Percentiles rank a stretch among this genome's conserved stretches.
phyloP scores from a whole-genome alignment of 2,113 vertebrate species.

The Origma solitaria region DNA sequence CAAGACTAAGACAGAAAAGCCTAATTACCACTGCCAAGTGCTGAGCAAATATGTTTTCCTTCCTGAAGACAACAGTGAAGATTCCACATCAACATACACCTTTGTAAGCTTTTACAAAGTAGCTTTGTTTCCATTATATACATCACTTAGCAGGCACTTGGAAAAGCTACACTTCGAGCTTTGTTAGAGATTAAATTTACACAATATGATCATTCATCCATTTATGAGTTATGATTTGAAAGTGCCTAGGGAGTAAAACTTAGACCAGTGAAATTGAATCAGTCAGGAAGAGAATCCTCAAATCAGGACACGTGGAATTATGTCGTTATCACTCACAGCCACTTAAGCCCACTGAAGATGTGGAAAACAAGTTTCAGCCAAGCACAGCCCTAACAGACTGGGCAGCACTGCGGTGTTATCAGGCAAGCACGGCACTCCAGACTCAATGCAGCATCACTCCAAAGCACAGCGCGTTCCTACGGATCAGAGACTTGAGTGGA shows the following conservation, averaged over 20 bases:
- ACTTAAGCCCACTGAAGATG: rapidly evolving
- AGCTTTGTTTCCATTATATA: not conserved
- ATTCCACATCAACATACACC: not conserved
- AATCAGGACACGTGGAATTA: rapidly evolving
- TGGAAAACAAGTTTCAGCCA: rapidly evolving
- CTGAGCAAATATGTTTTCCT: not conserved
- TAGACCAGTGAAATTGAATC: not conserved
- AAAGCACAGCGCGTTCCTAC: rapidly evolving
- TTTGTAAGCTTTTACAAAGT: not conserved
- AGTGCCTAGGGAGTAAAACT: rapidly evolving
- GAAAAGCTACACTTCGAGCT: not conserved
- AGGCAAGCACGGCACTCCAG: not conserved
- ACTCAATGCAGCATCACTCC: rapidly evolving
- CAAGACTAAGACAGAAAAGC: not conserved
- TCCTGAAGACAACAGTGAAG: not conserved
- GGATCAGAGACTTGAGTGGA: rapidly evolving
- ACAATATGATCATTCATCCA: rapidly evolving
- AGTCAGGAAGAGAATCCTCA: not conserved
- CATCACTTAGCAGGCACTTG: not conserved
- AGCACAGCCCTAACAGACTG: rapidly evolving
- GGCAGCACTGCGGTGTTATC: rapidly evolving
- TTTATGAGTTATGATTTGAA: not conserved
- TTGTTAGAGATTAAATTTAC: not conserved
- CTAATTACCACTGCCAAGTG: not conserved
- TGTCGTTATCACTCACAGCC: too few relatives aligned